Evolutionary conservation across 2,888 invertebrate genomes (phyloP), one percentile per base, ranked within the genome.

Genomic region (Lycaena phlaeas): DNA sequence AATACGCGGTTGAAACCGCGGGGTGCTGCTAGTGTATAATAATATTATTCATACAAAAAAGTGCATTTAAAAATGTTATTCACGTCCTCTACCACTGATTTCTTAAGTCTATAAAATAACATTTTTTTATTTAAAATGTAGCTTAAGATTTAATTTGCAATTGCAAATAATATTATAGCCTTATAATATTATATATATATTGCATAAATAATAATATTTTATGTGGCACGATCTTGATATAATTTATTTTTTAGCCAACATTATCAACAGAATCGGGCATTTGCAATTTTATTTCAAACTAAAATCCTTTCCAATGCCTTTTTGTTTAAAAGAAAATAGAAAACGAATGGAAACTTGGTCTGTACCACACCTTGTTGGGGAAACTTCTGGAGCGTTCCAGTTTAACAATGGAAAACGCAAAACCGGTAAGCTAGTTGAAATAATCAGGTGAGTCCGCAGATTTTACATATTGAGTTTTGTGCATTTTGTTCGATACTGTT

Each of bases 391-490:
- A 34, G 34, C 34, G 34, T 34, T 34, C 34, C 34, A 34, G 34
- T 34, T 31, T 38, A 38, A 36, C 38, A 38, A 34, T 38, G 14
- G 42, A 7, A 25, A 18, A 27, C 28, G 42, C 34, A 38, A 28
- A 42, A 31, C 38, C 28, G 38, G 27, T 36, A 36, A 38, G 34
- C 39, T 34, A 42, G 42, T 36, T 38, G 38, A 36, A 42, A 42
- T 39, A 42, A 42, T 38, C 42, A 42, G 31, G 37, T 39, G 18
- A 31, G 34, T 22, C 34, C 34, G 18, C 34, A 34, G 22, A 34
- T 34, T 34, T 34, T 34, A 34, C 34, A 34, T 34, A 34, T 34
- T 22, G 34, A 22, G 34, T 34, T 34, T 18, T 34, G 34, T 22
- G 34, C 34, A 18, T 18, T 34, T 22, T 15, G 30, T 15, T 14